phyloP scores from a whole-genome alignment of 2,797 vertebrate genomes.

The Halcyon chelicuti region DNA sequence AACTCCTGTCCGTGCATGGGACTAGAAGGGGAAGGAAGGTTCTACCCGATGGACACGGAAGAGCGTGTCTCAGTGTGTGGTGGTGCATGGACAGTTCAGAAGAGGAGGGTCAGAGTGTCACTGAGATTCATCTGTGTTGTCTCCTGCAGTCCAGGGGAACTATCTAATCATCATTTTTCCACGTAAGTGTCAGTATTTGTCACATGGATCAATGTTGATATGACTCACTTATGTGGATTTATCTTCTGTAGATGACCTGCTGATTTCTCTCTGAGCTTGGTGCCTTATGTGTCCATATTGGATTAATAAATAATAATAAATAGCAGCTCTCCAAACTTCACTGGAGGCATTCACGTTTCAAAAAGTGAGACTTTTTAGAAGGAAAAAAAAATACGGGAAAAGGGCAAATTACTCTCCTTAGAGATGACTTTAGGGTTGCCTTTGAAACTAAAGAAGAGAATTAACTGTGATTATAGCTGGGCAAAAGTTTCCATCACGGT shows the following conservation, averaged over 20 bases:
- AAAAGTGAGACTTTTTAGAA: neutral
- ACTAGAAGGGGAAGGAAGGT: neutral
- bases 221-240: neutral
- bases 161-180: neutral
- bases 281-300: neutral
- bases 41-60: neutral
- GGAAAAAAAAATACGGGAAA: neutral
- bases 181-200: neutral
- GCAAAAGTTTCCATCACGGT: neutral
- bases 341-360: neutral
- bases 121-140: neutral
- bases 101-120: neutral
- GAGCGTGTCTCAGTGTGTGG: neutral
- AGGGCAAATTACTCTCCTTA: neutral
- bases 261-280: neutral
- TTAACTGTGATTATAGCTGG: slow-evolving; percentile 7
- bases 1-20: neutral
- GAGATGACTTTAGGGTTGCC: neutral
- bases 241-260: neutral
- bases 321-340: neutral
- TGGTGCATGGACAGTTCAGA: neutral
- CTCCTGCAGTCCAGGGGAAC: neutral
- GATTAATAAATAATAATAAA: neutral
- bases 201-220: neutral
- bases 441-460: slow-evolving; percentile 17